Evolutionary conservation across 2,113 vertebrate genomes (phyloP), one percentile per base, ranked within the genome.

Genomic region (Zapornia atra): DNA sequence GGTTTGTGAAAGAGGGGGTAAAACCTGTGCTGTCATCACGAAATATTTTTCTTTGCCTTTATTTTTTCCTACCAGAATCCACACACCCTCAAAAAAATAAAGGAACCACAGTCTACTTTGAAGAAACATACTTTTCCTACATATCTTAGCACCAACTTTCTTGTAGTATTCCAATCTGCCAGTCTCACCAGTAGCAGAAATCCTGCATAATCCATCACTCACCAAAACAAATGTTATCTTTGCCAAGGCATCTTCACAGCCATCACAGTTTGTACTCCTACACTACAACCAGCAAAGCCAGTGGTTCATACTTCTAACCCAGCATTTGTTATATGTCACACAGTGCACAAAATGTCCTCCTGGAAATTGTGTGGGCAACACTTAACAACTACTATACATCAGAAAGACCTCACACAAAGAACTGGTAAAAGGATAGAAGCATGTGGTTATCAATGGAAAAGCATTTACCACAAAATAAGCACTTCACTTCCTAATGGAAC

Each of bases 341-440:
- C 61, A 85, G 53, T 0, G 28, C 38, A 92, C 38, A 86, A 88
- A 78, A 81, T 68, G n/a, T 78, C 60, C 68, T 56, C 42, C 65
- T 91, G 65, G 82, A 94, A 84, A 84, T 28, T 75, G 80, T 89
- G 94, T 92, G 91, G 89, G 80, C 82, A 57, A 84, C 36, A 34
- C 12, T 93, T 86, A 95, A 82, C 33, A 92, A 68, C 51, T 15
- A 15, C 20, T 68, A 19, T 25, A 56, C 20, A 71, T 75, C 51
- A 75, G 63, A 88, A 86, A 70, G 76, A 78, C 7, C 26, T 60
- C 72, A 77, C 11, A 10, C 31, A 75, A 80, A 56, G 80, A 22
- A 15, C 50, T 33, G 13, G 40, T 29, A 53, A 86, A 46, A 81
- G 38, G 56, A 59, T 14, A 48, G 51, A 75, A 92, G 63, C 12